These are phyloP conservation scores for Romanogobio albipinnatus DNA, from an alignment of 2,113 vertebrate genomes.

Conservation along the genomic window DNA sequence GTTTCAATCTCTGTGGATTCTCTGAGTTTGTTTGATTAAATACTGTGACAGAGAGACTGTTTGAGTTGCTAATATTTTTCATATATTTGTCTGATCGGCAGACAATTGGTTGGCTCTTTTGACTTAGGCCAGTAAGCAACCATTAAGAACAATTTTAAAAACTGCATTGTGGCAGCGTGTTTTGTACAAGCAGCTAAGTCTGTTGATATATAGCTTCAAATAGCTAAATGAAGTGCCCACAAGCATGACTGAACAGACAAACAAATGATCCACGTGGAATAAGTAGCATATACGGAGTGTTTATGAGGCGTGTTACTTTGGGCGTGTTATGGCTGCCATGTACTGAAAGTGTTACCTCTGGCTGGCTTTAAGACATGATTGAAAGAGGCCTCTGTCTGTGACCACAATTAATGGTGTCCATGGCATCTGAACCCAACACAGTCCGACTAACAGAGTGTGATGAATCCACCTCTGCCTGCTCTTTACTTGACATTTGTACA, in stretches of 20 bases:
- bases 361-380: slow-evolving; percentile 16
- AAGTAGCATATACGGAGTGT: not conserved
- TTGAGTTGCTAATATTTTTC: no score
- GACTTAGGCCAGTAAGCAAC: no score
- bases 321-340: not conserved
- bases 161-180: not conserved
- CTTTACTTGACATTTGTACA: slow-evolving; percentile 70
- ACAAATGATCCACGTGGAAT: not conserved
- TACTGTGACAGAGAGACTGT: no score
- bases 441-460: slow-evolving; percentile 47
- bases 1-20: no score
- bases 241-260: not conserved
- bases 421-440: slow-evolving; percentile 43
- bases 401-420: slow-evolving; percentile 61
- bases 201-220: not conserved
- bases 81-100: no score
- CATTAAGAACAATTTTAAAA: no score
- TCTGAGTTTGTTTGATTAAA: no score
- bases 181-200: not conserved
- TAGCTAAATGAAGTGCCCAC: not conserved
- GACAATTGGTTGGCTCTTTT: no score
- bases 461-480: slow-evolving; percentile 64
- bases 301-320: not conserved
- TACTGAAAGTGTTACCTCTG: not conserved
- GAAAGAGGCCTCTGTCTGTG: slow-evolving; percentile 37